phyloP scores from a whole-genome alignment of 2,888 invertebrate species.

The Diabrotica balteata region DNA sequence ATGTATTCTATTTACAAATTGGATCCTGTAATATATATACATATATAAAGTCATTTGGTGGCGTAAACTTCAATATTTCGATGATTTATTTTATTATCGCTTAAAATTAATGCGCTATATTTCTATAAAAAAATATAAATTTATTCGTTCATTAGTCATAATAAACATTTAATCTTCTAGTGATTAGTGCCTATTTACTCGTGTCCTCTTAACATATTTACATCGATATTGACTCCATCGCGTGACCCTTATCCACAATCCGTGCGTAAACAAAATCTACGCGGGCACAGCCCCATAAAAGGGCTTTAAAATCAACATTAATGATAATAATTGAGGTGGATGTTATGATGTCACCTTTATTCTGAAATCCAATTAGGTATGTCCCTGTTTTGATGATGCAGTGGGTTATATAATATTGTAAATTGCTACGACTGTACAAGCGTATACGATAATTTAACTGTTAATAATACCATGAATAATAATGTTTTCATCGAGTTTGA shows the following conservation, averaged over 20 bases:
- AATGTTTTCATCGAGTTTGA: constrained; percentile 8
- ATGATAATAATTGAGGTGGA: constrained; percentile 6
- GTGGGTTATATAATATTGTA: background rate
- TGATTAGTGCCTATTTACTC: background rate
- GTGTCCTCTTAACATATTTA: constrained; percentile 1
- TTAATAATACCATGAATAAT: constrained; percentile 27
- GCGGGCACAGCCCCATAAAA: background rate
- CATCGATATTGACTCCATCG: background rate
- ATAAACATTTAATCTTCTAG: too few species aligned
- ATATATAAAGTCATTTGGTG: too few species aligned
- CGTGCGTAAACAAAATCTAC: constrained; percentile 1
- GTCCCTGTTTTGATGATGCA: constrained; percentile 1
- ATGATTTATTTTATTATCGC: too few species aligned
- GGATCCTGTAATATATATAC: too few species aligned
- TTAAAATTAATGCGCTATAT: too few species aligned
- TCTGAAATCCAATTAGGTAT: constrained; percentile 13
- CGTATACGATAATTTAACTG: constrained; percentile 12
- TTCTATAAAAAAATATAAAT: too few species aligned
- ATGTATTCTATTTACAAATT: too few species aligned
- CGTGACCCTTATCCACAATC: background rate
- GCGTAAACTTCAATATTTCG: too few species aligned
- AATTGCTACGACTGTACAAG: constrained; percentile 7
- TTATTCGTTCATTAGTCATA: too few species aligned
- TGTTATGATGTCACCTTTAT: constrained; percentile 15
- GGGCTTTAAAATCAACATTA: constrained; percentile 6